Evolutionary conservation across 2,113 vertebrate genomes (phyloP), one percentile per base, ranked within the genome.

Genomic region (Poicephalus gulielmi): DNA sequence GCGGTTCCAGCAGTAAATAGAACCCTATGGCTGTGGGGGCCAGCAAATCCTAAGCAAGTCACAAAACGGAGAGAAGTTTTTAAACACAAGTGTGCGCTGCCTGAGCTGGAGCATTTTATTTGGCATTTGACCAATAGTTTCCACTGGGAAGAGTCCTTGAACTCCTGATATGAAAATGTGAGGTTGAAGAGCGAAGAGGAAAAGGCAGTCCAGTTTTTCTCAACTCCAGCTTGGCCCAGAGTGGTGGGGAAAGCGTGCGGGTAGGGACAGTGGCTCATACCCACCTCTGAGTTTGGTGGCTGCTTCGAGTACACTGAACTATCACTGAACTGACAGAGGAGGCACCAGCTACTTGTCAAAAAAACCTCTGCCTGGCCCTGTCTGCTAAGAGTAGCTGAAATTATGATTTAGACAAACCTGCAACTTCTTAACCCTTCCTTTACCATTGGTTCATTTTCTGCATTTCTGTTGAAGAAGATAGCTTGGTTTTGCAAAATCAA

Each of bases 31-130:
- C 70, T 43, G 25, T 10, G 2, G 39, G 23, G 30, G 39, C 44
- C 44, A 78, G 60, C 35, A 91, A 44, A 81, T 41, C n/a, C 23
- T 57, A 6, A 59, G 8, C 18, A 63, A 73, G 41, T 83, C 39
- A 66, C 6, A 2, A 35, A 52, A 12, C 24, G 11, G 24, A 69
- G 24, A 52, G 7, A 55, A 27, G 27, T 14, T 78, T 67, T 31
- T n/a, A 69, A 39, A 27, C 25, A 6, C 6, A 13, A 9, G 5
- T 0, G 1, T 9, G 27, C 0, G 0, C 11, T 19, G 10, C 46
- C 22, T 53, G 39, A 79, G 41, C 24, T 24, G n/a, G 50, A 27
- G 39, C 17, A 4, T 11, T 81, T 17, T n/a, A 19, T 39, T 68
- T 53, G 11, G 33, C 25, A 3, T 46, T 60, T 75, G 43, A 24